Evolutionary conservation across 2,888 invertebrate genomes (phyloP).

Genomic region (Anthophora plumipes): DNA sequence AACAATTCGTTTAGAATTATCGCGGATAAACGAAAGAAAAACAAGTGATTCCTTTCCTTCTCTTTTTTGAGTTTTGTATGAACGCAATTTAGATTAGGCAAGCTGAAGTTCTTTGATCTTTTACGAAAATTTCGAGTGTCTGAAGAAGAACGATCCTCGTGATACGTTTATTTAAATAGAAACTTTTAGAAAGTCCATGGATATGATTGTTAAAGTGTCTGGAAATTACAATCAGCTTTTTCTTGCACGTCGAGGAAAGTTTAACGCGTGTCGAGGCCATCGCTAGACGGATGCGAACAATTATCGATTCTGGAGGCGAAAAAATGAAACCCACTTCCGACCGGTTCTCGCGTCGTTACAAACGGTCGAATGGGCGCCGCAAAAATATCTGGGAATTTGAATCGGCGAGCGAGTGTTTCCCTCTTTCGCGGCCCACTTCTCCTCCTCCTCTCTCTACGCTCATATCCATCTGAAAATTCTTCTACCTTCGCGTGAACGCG

Average conservation of each 20-base stretch:
- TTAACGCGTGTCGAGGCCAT: constrained; percentile 22
- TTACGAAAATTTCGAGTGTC: no score
- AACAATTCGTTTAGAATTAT: constrained; percentile 5
- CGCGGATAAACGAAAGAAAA: no score
- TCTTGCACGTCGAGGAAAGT: no score
- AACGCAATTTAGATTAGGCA: no score
- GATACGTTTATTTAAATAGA: no score
- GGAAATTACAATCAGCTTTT: no score
- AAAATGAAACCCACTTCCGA: constrained; percentile 36
- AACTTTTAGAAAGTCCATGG: no score
- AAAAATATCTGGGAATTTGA: constrained; percentile 58
- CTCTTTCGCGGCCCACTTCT: neutral
- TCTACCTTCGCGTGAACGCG: neutral
- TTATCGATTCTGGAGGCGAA: constrained; percentile 56
- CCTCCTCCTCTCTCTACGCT: neutral
- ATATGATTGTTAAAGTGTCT: no score
- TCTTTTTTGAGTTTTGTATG: no score
- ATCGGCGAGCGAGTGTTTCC: constrained; percentile 3
- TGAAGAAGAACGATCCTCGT: no score
- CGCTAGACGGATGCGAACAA: constrained; percentile 47
- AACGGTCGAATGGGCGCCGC: constrained; percentile 50
- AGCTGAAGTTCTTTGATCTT: no score
- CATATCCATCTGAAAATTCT: constrained; percentile 19
- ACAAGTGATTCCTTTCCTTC: no score
- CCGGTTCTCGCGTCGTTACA: constrained; percentile 28